phyloP scores from a whole-genome alignment of 2,113 vertebrate species.

The Ailurus styani region DNA sequence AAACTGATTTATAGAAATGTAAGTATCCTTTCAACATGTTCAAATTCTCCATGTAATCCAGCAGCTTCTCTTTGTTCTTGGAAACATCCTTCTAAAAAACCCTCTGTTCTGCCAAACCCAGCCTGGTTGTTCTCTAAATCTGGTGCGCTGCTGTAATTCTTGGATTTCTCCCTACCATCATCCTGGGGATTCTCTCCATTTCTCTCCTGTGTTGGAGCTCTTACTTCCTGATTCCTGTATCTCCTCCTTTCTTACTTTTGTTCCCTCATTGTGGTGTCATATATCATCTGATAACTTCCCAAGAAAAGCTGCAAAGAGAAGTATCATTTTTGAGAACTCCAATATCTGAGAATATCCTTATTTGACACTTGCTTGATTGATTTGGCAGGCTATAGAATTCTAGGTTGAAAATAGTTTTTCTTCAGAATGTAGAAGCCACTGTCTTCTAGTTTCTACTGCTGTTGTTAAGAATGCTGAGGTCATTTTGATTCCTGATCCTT shows the following conservation, averaged over 20 bases:
- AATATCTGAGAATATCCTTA: not conserved
- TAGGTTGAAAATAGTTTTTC: not conserved
- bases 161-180: not conserved
- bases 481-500: not conserved
- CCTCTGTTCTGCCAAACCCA: not conserved
- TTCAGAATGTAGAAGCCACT: not conserved
- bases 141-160: not conserved
- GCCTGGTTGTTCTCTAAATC: not conserved
- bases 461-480: not conserved
- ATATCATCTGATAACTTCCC: not conserved
- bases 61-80: not conserved
- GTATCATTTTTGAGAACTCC: not conserved
- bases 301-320: not conserved
- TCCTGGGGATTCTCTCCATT: not conserved
- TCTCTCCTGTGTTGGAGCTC: not conserved
- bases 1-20: not conserved
- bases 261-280: not conserved
- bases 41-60: not conserved
- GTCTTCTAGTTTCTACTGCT: not conserved
- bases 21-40: not conserved
- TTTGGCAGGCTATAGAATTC: not conserved
- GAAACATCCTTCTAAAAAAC: not conserved
- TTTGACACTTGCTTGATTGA: not conserved
- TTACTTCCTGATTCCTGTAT: not conserved
- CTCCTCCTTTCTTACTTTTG: not conserved